Evolutionary conservation across 2,888 invertebrate genomes (phyloP).

Genomic region (Melipona beecheii): DNA sequence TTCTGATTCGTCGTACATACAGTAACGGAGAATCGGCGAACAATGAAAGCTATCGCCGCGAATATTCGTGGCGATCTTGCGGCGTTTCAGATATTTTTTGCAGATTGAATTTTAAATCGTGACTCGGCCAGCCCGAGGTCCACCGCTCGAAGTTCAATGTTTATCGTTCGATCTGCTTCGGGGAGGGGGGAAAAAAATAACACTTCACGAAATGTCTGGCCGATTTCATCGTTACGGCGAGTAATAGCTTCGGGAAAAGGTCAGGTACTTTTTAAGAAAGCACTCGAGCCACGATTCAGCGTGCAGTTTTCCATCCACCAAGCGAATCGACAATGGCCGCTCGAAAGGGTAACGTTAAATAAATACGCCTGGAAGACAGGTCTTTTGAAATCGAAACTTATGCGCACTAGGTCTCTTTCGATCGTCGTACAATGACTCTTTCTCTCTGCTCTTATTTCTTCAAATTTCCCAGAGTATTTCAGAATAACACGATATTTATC

Average conservation of each 20-base stretch:
- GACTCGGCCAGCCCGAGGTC: constrained; percentile 40
- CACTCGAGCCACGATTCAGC: constrained; percentile 51
- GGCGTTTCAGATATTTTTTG: constrained; percentile 46
- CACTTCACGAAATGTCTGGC: constrained; percentile 64
- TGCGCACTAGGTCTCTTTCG: neutral
- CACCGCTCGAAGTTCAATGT: constrained; percentile 48
- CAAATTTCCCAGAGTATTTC: neutral
- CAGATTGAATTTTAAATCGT: constrained; percentile 63
- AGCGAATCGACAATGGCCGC: constrained; percentile 46
- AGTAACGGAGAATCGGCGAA: neutral
- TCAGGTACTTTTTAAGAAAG: constrained; percentile 66
- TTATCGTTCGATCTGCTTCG: constrained; percentile 61
- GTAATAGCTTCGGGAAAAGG: constrained; percentile 52
- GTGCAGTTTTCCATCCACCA: constrained; percentile 44
- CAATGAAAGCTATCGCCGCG: constrained; percentile 9
- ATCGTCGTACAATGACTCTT: neutral
- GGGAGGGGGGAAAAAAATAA: constrained; percentile 55
- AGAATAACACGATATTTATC: neutral
- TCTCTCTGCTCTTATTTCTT: neutral
- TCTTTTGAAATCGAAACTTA: constrained; percentile 10
- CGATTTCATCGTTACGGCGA: constrained; percentile 63
- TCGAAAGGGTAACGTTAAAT: constrained; percentile 44
- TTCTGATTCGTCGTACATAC: neutral
- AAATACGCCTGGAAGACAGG: constrained; percentile 35
- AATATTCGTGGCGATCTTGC: constrained; percentile 32